phyloP scores from a whole-genome alignment of 2,888 invertebrate species.

The Augiades crinisus region DNA sequence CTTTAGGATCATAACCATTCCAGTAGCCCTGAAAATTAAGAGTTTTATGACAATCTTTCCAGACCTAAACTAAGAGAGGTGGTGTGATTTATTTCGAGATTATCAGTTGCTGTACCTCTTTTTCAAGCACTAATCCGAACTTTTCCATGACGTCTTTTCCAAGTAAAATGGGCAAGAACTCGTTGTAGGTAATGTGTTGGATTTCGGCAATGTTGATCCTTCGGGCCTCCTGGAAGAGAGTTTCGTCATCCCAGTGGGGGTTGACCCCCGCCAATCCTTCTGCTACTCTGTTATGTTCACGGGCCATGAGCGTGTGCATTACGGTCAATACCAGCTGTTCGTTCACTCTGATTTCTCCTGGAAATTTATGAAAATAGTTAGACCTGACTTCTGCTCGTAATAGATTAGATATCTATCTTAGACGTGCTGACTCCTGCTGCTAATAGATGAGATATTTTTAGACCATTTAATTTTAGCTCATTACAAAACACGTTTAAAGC shows the following conservation, averaged over 20 bases:
- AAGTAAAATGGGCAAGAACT: conserved; percentile 92
- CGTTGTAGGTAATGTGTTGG: conserved; percentile 95
- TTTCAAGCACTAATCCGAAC: conserved; percentile 91
- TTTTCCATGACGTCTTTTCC: conserved; percentile 96
- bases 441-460: no score
- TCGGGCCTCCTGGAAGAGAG: conserved; percentile 92
- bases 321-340: conserved; percentile 94
- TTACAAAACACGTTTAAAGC: no score
- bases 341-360: conserved; percentile 95
- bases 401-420: no score
- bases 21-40: conserved; percentile 84
- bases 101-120: conserved; percentile 77
- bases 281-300: conserved; percentile 95
- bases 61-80: no score
- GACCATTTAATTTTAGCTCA: no score
- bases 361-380: conserved; percentile 29
- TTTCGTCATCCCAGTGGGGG: conserved; percentile 97
- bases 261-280: conserved; percentile 88
- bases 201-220: conserved; percentile 92
- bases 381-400: no score
- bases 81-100: no score
- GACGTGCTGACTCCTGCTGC: no score
- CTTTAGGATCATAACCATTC: conserved; percentile 90
- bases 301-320: conserved; percentile 95
- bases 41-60: neutral